Evolutionary conservation across 2,113 vertebrate genomes (phyloP), one percentile per base, ranked within the genome.

Genomic region (Pitta sordida): DNA sequence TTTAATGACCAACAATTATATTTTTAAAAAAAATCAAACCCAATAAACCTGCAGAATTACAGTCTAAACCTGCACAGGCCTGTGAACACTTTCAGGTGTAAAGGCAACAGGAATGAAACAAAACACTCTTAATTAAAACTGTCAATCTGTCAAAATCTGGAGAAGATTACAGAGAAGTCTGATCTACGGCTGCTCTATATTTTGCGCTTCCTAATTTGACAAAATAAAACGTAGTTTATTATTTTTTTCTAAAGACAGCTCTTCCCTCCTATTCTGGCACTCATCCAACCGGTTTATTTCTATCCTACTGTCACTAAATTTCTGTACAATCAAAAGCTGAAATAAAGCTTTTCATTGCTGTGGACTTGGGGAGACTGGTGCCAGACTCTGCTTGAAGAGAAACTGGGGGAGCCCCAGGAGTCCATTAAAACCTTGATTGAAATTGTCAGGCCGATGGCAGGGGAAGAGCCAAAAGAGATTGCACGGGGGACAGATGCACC

Each of bases 1-100:
- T 94, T 91, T 91, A 94, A 93, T 85, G 70, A 60, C 56, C 77
- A 93, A 92, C 58, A 91, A 94, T 76, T 94, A 63, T 32, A 64
- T 86, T 81, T 3, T 0, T 59, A 71, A 89, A 60, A 62, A 71
- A 7, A 3, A 43, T 15, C 39, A 1, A 27, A 15, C 26, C 2
- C 44, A 67, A 85, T 34, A 56, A 59, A 3, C 56, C 49, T 2
- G 3, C 41, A 75, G 62, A 86, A 84, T 36, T 87, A 43, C 53
- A 53, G 37, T 53, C 22, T 21, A 92, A 94, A 84, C 89, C 46
- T 93, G 88, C 60, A 77, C 16, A 83, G 92, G 80, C 91, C 91
- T 94, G 86, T 36, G 73, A 80, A 70, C 24, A 34, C 62, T 86
- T 76, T 92, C 76, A 82, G 77, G 41, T 93, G 58, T 32, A 86